Evolutionary conservation across 2,888 invertebrate species (phyloP), one percentile per base, ranked within the genome.

Genomic region (Electrophaes corylata): DNA sequence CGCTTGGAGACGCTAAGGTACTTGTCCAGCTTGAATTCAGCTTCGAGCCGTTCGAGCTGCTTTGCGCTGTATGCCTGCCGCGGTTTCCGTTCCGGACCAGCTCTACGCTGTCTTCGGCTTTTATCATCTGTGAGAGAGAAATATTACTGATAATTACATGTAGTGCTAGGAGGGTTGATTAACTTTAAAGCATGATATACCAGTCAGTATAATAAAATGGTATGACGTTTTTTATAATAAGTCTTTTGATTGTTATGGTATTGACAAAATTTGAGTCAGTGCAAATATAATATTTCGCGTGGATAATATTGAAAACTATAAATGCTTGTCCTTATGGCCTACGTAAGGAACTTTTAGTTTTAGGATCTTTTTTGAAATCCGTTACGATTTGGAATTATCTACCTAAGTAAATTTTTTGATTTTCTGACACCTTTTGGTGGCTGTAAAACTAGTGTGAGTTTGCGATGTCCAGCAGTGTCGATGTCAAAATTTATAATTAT

Each of bases 41-140:
- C 94, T 86, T 99, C 99, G 20, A 99, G 92, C 62, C 96, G 92
- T 74, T 98, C 98, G 31, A 99, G 90, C 78, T 99, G 99, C 77
- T 97, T 97, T 0, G 98, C 96, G 78, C 98, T 98, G 92, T 99
- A 99, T 0, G 98, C 98, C 88, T 99, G 99, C 2, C 99, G 93
- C 0, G 98, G 99, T 81, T 99, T 99, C 10, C 99, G 91, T 79
- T 99, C 98, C 11, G 97, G 94, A 0, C 97, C 97, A 0, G 97
- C 95, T 79, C 98, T 96, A 23, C 98, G 93, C 0, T 96, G 95
- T 70, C 98, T 92, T 73, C 98, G 93, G 66, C 94, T 95, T 85
- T 97, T 97, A 18, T 97, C 96, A 70, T 95, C 96, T 96, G 51
- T 19, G 12, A 19, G 11, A 40, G 37, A 46, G 48, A 11, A 19